Evolutionary conservation across 2,113 vertebrate genomes (phyloP).

Genomic region (Serinus canaria): DNA sequence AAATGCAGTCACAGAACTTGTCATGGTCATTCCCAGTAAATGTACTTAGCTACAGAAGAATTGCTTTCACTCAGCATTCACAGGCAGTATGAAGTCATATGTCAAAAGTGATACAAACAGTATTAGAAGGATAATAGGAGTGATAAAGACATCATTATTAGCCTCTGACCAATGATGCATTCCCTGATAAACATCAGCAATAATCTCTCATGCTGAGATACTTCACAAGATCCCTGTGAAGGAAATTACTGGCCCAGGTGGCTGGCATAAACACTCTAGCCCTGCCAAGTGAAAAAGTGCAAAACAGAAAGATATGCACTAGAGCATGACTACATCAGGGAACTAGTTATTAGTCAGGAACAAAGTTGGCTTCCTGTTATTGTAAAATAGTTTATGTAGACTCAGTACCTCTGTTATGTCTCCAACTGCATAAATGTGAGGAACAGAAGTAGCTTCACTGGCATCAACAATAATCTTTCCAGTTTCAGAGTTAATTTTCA

Average conservation of each 20-base stretch:
- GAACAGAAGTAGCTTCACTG: slow-evolving; percentile 83
- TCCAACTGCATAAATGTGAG: slow-evolving; percentile 89
- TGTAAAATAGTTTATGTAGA: slow-evolving; percentile 52
- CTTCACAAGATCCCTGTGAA: neutral
- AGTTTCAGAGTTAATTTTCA: slow-evolving; percentile 75
- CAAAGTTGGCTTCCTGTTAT: slow-evolving; percentile 63
- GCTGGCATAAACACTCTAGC: neutral
- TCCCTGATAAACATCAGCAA: slow-evolving; percentile 61
- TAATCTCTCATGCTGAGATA: slow-evolving; percentile 10
- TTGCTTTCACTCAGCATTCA: neutral
- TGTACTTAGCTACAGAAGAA: neutral
- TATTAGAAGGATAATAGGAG: slow-evolving; percentile 40
- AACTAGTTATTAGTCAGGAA: slow-evolving; percentile 60
- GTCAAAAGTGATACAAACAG: slow-evolving; percentile 25
- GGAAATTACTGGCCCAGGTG: slow-evolving; percentile 44
- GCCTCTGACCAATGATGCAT: neutral
- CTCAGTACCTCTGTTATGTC: slow-evolving; percentile 86
- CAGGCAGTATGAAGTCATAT: neutral
- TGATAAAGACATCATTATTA: slow-evolving; percentile 40
- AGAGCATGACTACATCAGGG: slow-evolving; percentile 25
- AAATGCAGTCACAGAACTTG: neutral
- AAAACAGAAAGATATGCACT: slow-evolving; percentile 21
- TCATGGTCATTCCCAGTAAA: neutral
- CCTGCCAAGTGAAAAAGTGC: slow-evolving; percentile 7
- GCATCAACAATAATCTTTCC: slow-evolving; percentile 86